A percentile compares a stretch with the other conserved stretches of the same genome.
phyloP scores from a whole-genome alignment of 2,797 vertebrate genomes.

The Gila robusta region DNA sequence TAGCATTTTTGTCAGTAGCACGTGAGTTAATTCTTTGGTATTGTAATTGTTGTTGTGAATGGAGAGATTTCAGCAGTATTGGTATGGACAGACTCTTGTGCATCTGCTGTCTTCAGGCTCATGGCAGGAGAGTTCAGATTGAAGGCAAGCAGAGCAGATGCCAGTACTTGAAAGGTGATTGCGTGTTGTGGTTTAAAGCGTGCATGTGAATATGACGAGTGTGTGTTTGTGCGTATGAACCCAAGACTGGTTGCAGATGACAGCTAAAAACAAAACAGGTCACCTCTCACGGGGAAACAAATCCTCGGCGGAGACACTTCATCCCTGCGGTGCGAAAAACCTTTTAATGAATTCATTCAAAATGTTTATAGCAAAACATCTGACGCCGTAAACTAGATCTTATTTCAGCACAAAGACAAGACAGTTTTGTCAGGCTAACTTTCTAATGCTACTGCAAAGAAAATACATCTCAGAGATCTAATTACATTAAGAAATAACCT shows the following conservation, averaged over 20 bases:
- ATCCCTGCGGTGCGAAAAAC: slow-evolving; percentile 51
- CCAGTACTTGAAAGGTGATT: slow-evolving; percentile 22
- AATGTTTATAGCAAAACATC: slow-evolving; percentile 18
- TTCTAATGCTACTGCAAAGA: background rate
- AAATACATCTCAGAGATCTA: slow-evolving; percentile 47
- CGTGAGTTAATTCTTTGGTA: background rate
- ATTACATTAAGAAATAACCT: slow-evolving; percentile 53
- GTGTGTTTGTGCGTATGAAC: slow-evolving; percentile 16
- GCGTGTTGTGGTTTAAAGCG: slow-evolving; percentile 1
- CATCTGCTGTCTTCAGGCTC: background rate
- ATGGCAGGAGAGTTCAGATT: background rate
- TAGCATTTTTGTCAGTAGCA: background rate
- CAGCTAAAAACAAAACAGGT: slow-evolving; percentile 74
- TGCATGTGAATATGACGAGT: slow-evolving; percentile 16
- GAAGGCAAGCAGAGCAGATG: background rate
- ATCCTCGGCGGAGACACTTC: slow-evolving; percentile 61
- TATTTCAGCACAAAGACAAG: slow-evolving; percentile 22
- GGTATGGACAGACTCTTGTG: background rate
- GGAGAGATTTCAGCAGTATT: background rate
- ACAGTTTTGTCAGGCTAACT: background rate
- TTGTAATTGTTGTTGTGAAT: background rate
- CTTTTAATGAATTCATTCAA: slow-evolving; percentile 41
- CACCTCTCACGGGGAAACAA: slow-evolving; percentile 73
- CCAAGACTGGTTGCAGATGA: slow-evolving; percentile 55
- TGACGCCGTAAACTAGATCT: slow-evolving; percentile 25